Evolutionary conservation across 2,797 vertebrate genomes (phyloP).

Genomic region (Gambusia yucatana): DNA sequence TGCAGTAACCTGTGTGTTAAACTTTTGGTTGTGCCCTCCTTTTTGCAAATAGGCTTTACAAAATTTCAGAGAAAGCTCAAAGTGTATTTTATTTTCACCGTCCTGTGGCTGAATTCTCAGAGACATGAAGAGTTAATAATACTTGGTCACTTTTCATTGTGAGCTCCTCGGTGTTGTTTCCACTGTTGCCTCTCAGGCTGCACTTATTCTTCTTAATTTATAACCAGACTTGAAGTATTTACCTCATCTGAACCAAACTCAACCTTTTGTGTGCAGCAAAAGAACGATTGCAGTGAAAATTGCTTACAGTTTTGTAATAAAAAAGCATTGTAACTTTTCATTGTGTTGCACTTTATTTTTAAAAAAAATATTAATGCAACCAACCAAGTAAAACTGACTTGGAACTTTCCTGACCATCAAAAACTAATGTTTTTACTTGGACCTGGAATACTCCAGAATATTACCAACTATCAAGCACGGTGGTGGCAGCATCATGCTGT

Average conservation of each 20-base stretch:
- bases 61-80: background rate
- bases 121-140: constrained; percentile 13
- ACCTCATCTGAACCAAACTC: constrained; percentile 35
- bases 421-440: background rate
- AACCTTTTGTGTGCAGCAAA: constrained; percentile 11
- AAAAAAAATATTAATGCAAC: background rate
- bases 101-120: constrained; percentile 6
- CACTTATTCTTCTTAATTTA: constrained; percentile 27
- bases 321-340: constrained; percentile 15
- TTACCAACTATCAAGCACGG: background rate
- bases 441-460: background rate
- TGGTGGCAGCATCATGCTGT: background rate
- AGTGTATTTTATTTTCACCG: constrained; percentile 4
- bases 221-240: constrained; percentile 27
- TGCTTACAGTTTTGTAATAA: constrained; percentile 47
- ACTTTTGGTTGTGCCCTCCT: constrained; percentile 3
- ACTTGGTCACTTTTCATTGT: background rate
- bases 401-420: background rate
- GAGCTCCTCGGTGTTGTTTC: constrained; percentile 13
- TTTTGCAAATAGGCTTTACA: background rate
- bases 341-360: background rate
- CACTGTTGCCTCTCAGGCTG: constrained; percentile 5
- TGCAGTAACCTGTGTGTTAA: constrained; percentile 16
- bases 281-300: constrained; percentile 21
- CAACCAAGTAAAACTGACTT: background rate